Base-by-base conservation (phyloP, 53 echinoderm and acorn worm genomes). In the Patiria pectinifera region DNA sequence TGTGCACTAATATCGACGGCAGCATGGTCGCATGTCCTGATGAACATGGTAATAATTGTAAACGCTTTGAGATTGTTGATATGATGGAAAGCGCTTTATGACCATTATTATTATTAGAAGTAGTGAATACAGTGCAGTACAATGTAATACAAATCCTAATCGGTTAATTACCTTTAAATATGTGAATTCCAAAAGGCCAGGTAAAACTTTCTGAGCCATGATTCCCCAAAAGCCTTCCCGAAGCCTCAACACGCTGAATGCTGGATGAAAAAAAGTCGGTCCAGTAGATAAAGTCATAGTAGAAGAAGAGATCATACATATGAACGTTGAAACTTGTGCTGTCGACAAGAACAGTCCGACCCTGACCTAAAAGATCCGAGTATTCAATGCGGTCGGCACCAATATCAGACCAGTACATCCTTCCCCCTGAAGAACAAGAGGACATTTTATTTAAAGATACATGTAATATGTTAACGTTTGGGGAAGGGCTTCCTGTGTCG, bases 361-460 rank as follows among this genome's bases (percentile, higher is more conserved):
- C 83, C 24, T 59, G 53, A 11, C 95, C 95, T n/a, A 82, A 35
- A 0, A 91, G 76, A 66, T 91, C 91, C 1, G 83, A 80, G 25
- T 86, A 86, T 69, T 95, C 95, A 2, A 95, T 91, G n/a, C 76
- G 91, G 66, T 95, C 92, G 1, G 82, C 24, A 19, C 19, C 14
- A 11, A 93, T 93, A n/a, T 95, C 95, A 26, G 81, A 85, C 95
- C 95, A 95, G 53, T 91, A 95, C 24, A 95, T 25, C 6, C 91
- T 76, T 25, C 71, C 60, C 22, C 26, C 94, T 94, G 1, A 7
- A 82, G 47, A 53, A 45, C 14, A 22, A n/a, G n/a, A 26, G 76
- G 22, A 24, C 0, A 15, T 35, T 35, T 35, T 1, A n/a, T n/a
- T n/a, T n/a, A n/a, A 35, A 35, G 59, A 80, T 15, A 25, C 10